These are phyloP conservation scores for Chiroxiphia lanceolata DNA, from an alignment of 2,797 vertebrate species.

Conservation along the genomic window DNA sequence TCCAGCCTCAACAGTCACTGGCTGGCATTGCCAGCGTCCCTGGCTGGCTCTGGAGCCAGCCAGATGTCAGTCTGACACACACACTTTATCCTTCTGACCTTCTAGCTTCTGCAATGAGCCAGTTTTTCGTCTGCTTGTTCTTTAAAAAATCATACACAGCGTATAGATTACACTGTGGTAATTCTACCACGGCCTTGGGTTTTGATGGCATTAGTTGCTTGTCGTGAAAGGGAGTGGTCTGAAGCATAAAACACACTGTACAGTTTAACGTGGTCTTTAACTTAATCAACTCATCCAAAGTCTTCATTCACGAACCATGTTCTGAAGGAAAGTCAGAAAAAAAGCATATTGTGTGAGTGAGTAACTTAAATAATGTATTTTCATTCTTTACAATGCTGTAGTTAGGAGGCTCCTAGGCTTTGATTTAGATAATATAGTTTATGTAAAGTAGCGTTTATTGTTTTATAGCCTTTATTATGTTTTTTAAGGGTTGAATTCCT, in stretches of 20 bases:
- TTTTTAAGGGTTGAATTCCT: neutral
- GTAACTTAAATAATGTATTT: neutral
- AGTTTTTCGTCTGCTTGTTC: neutral
- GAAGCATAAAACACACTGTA: neutral
- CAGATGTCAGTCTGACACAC: accelerated
- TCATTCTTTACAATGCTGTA: neutral
- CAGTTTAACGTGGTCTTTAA: neutral
- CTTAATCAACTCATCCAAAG: neutral
- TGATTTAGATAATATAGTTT: neutral
- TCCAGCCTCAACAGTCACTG: neutral
- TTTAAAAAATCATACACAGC: neutral
- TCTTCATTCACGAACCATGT: accelerated
- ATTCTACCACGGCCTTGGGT: neutral
- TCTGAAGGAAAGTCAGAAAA: neutral
- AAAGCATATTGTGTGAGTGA: neutral
- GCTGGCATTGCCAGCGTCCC: neutral
- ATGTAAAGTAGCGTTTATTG: neutral
- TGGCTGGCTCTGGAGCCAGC: neutral
- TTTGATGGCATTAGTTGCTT: neutral
- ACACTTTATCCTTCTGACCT: too few relatives aligned
- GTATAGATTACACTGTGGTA: neutral
- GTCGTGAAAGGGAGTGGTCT: neutral
- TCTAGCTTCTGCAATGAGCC: neutral
- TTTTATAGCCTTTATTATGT: neutral
- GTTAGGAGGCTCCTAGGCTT: neutral